Base-by-base conservation (phyloP, 2,888 invertebrate genomes). In the Scaptomyza flava region DNA sequence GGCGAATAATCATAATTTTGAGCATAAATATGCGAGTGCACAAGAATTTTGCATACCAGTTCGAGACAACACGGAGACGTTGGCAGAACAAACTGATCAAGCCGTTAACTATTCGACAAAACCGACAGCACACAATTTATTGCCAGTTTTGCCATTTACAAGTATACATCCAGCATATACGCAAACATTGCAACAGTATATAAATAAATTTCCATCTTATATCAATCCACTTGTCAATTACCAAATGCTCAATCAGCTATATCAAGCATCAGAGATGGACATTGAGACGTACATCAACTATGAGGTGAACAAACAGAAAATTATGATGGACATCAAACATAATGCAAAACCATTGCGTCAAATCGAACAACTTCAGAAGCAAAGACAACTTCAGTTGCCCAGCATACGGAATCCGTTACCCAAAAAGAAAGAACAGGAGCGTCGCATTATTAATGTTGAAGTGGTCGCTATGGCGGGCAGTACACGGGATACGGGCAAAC, bases 251-350 rank as follows among this genome's bases (percentile, higher is more conserved):
- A 17, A 9, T 7, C 33, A 46, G 9, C 45, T 12, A 9, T 3
- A 0, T 1, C 2, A 0, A 12, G 2, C 12, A 2, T 3, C 8
- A 0, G 31, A 47, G 6, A 69, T 72, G 71, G 69, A 74, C 14
- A 50, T 81, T 33, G 83, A 80, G n/a, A 66, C 74, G 30, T 77
- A 70, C 30, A 77, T 82, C n/a, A 79, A 80, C n/a, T 38, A 20
- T 23, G 77, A 82, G 54, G 36, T 79, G 45, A 48, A 41, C 12
- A 41, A 50, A 12, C 86, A 82, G 43, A 60, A 51, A 46, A 14
- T 3, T 0, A 1, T 57, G 6, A 65, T 79, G 65, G 61, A 6
- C 27, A 6, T 51, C 0, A 63, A 65, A 3, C 47, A 47, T 36
- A 14, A 6, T n/a, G 17, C 9, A 0, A 27, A 27, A 14, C 11